Evolutionary conservation across 2,113 vertebrate genomes (phyloP), one percentile per base, ranked within the genome.

Genomic region (Fregetta grallaria): DNA sequence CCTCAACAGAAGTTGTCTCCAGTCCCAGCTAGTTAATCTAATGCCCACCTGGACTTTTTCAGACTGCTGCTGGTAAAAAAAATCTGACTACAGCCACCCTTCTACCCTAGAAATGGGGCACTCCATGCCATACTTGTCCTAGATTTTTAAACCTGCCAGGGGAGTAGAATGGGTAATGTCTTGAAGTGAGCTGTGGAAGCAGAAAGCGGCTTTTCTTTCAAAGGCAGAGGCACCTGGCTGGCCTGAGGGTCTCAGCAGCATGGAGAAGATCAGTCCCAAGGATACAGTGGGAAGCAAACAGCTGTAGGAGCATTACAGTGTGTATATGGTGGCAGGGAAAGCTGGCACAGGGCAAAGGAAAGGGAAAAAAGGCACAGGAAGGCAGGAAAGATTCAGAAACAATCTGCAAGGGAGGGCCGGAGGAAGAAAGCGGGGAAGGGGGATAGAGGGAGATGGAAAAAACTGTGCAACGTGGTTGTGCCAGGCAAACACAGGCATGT

Each of bases 401-500:
- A 67, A 15, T 38, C 45, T 44, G 19, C 40, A 79, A 49, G 26
- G 23, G 15, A 3, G 6, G 20, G 56, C 36, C 50, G 25, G 22
- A 49, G 30, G n/a, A 61, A 49, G 34, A 25, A 58, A 30, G n/a
- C 2, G 0, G 11, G 25, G 19, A 30, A 38, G 19, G 7, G 11
- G 25, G 17, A 9, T 25, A 36, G 50, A 19, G 25, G 11, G 13
- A 17, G 45, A 12, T 27, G 36, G 36, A 59, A 63, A 10, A 44
- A 59, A 30, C n/a, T 27, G 11, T 63, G 52, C 52, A 32, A 4
- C 13, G 23, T 2, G 18, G 27, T 58, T 59, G 50, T 58, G 32
- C 36, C 13, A 23, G 34, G 70, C 26, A 52, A n/a, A 26, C 18
- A 7, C 0, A 1, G 44, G 36, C 8, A 3, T 5, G 13, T 32